These are phyloP conservation scores for Limenitis camilla DNA, from an alignment of 2,888 invertebrate species.

Conservation along the genomic window DNA sequence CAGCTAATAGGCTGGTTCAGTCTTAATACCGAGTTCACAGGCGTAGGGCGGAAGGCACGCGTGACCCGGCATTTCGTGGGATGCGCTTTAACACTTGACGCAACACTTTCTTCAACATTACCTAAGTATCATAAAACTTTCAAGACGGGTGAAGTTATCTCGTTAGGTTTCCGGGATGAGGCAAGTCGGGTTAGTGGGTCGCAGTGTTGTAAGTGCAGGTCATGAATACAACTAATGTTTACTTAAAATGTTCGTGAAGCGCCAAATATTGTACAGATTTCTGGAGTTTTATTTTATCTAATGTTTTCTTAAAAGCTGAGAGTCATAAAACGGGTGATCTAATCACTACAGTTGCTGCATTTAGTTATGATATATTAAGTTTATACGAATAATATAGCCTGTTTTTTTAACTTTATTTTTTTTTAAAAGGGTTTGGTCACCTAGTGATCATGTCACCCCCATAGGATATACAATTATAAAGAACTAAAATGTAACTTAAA, in stretches of 20 bases:
- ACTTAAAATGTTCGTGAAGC: not conserved
- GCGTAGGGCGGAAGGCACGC: slow-evolving; percentile 36
- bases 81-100: slow-evolving; percentile 42
- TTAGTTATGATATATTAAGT: too few species aligned
- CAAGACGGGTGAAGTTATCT: slow-evolving; percentile 10
- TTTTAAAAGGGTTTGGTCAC: too few species aligned
- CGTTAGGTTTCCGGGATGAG: slow-evolving; percentile 20
- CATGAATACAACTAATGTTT: slow-evolving; percentile 2
- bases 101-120: slow-evolving; percentile 29
- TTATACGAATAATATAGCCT: too few species aligned
- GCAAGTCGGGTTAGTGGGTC: slow-evolving; percentile 9
- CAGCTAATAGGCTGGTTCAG: slow-evolving; percentile 15
- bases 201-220: slow-evolving; percentile 2
- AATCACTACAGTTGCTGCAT: too few species aligned
- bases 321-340: too few species aligned
- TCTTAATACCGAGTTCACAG: slow-evolving; percentile 50
- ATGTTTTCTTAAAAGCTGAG: too few species aligned
- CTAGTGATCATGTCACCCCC: too few species aligned
- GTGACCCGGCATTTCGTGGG: slow-evolving; percentile 41
- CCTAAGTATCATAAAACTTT: slow-evolving; percentile 25
- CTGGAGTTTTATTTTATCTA: not conserved
- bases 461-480: too few species aligned
- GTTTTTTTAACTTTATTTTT: too few species aligned
- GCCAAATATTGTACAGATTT: not conserved
- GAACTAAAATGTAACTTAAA: too few species aligned